Base-by-base conservation (phyloP, 2,888 invertebrate species). In the Caenorhabditis sp. region DNA sequence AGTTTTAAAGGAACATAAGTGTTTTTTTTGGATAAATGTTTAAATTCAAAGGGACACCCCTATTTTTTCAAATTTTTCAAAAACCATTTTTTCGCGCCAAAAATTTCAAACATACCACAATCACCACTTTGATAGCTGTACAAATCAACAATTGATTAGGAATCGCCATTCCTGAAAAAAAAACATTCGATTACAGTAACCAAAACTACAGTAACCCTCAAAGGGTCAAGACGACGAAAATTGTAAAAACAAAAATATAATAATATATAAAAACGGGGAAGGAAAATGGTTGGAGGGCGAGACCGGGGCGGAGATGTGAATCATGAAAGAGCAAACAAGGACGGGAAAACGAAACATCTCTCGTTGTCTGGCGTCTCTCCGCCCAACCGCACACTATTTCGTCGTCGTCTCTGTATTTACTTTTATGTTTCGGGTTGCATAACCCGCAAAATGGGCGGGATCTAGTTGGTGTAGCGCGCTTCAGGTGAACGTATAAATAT, bases 61-160 rank as follows among this genome's bases (percentile, higher is more conserved):
- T 6, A 31, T 31, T 31, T 31, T 31, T 31, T 31, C 31, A 10
- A 31, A 31, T 6, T 6, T 31, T 31, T 4, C 4, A 31, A 31
- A n/a, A 31, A 31, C 10, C 10, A 4, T 31, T 4, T 6, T 6
- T 31, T 31, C 10, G 4, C 5, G 31, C 5, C n/a, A 24, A 26
- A 24, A 51, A 26, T 19, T 37, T 19, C 37, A 68, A 65, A 84
- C 85, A 79, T 36, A 86, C 86, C 55, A 86, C 76, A 65, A 86
- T 83, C 49, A 80, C 70, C 24, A 82, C 71, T 62, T 86, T 86
- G 50, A 86, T 76, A 51, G 66, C 82, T 24, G 78, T 67, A 58
- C 84, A 81, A 58, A 83, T 83, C 53, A 82, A 70, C 53, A 86
- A 77, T 60, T 85, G 85, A 65, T 80, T 74, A 10, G 85, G 85